A percentile compares a stretch with the other conserved stretches of the same genome.
These are phyloP conservation scores for Spheniscus humboldti DNA, from an alignment of 2,797 vertebrate genomes.

Conservation along the genomic window DNA sequence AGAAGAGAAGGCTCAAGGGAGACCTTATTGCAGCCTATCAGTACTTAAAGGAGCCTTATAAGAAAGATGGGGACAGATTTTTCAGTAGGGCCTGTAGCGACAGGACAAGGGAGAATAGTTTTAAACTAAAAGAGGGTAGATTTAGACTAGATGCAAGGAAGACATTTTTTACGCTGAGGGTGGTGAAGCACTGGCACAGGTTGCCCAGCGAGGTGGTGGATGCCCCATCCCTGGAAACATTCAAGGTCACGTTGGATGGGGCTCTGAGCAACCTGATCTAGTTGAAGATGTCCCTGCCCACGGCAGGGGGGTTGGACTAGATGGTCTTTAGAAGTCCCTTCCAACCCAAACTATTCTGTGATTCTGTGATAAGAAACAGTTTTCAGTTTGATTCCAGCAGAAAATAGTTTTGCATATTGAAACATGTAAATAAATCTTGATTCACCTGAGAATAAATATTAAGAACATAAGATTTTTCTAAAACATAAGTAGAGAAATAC, in stretches of 20 bases:
- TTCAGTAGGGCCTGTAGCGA: background rate
- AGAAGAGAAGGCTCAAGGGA: background rate
- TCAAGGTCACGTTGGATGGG: background rate
- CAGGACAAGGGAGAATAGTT: background rate
- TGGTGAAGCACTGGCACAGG: background rate
- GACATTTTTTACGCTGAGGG: background rate
- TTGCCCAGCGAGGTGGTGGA: background rate
- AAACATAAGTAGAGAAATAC: background rate
- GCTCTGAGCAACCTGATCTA: background rate
- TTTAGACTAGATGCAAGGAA: background rate
- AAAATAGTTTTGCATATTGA: background rate
- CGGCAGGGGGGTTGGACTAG: background rate
- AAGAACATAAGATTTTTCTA: background rate
- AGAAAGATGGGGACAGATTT: background rate
- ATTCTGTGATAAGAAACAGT: background rate
- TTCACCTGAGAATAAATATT: background rate
- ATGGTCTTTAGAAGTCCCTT: background rate
- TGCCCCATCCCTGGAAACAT: background rate
- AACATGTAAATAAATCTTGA: background rate
- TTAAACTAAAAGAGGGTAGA: background rate
- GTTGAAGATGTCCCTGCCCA: background rate
- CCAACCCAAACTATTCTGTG: background rate
- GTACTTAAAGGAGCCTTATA: background rate
- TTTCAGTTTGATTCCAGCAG: background rate
- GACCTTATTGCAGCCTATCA: background rate